Conservation (phyloP, 2,113 vertebrate genomes). For the Rhabdornis inornatus region DNA sequence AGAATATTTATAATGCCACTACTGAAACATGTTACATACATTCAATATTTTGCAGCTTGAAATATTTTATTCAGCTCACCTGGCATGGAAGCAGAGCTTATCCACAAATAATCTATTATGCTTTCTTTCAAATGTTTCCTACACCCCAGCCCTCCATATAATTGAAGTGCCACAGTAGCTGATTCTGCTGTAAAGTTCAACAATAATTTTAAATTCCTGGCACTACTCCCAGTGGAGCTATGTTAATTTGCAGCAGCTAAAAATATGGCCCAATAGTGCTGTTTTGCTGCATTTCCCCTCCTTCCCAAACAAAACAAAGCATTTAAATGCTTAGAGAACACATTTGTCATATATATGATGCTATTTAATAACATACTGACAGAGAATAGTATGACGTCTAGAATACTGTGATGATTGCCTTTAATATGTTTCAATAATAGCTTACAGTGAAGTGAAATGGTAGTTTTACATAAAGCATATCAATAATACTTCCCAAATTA, state of each 20-base stretch:
- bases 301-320: slow-evolving; percentile 35
- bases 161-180: slow-evolving; percentile 18
- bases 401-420: not conserved
- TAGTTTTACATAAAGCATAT: not conserved
- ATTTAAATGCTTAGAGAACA: slow-evolving; percentile 2
- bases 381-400: not conserved
- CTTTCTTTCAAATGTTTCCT: slow-evolving; percentile 26
- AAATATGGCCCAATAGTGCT: slow-evolving; percentile 35
- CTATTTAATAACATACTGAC: slow-evolving; percentile 4
- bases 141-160: not conserved
- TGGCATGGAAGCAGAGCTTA: not conserved
- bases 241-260: slow-evolving; percentile 50
- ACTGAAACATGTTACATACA: not conserved
- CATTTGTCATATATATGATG: not conserved
- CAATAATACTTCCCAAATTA: not conserved
- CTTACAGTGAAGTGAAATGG: not conserved
- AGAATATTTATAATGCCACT: not conserved
- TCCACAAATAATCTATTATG: slow-evolving; percentile 3
- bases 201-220: slow-evolving; percentile 53
- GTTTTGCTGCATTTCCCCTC: not conserved
- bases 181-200: slow-evolving; percentile 43
- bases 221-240: slow-evolving; percentile 41
- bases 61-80: slow-evolving; percentile 11
- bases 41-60: not conserved
- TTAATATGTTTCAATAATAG: not conserved